A percentile compares a stretch with the other conserved stretches of the same genome.
Conservation (phyloP, 2,888 invertebrate genomes). For the Spilarctia lutea region DNA sequence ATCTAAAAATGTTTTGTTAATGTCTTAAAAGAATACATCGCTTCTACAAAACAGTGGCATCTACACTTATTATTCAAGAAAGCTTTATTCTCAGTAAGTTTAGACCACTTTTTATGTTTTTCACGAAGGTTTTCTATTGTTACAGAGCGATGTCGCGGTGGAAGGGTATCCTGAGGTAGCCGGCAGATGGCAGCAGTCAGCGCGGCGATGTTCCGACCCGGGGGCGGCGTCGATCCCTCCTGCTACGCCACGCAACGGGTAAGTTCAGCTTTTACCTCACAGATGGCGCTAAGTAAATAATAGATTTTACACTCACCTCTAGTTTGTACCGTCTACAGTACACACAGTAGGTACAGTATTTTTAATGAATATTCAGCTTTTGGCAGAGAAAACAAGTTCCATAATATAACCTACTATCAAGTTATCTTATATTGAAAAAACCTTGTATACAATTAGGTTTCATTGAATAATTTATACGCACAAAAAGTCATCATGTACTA, state of each 20-base stretch:
- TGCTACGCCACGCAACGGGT: slow-evolving; percentile 89
- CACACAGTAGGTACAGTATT: no score
- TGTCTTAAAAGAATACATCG: not conserved
- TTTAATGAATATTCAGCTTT: not conserved
- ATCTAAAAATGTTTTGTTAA: no score
- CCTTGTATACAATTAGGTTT: no score
- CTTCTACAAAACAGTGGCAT: slow-evolving; percentile 32
- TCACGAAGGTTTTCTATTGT: slow-evolving; percentile 54
- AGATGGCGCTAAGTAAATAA: slow-evolving; percentile 67
- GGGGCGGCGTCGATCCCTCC: slow-evolving; percentile 88
- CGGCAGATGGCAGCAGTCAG: slow-evolving; percentile 90
- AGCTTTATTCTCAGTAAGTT: not conserved
- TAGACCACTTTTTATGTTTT: slow-evolving; percentile 3
- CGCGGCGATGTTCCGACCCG: slow-evolving; percentile 90
- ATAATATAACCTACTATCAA: no score
- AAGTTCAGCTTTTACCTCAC: slow-evolving; percentile 58
- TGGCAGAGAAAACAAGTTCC: no score
- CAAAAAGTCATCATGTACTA: no score
- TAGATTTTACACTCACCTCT: no score
- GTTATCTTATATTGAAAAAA: no score
- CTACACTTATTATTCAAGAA: slow-evolving; percentile 24
- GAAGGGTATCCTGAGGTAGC: slow-evolving; percentile 87
- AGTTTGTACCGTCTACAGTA: not conserved
- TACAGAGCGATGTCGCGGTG: slow-evolving; percentile 86
- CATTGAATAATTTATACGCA: no score